A percentile compares a stretch with the other conserved stretches of the same genome.
phyloP scores from a whole-genome alignment of 2,888 invertebrate species.

The Lamproptera curius region DNA sequence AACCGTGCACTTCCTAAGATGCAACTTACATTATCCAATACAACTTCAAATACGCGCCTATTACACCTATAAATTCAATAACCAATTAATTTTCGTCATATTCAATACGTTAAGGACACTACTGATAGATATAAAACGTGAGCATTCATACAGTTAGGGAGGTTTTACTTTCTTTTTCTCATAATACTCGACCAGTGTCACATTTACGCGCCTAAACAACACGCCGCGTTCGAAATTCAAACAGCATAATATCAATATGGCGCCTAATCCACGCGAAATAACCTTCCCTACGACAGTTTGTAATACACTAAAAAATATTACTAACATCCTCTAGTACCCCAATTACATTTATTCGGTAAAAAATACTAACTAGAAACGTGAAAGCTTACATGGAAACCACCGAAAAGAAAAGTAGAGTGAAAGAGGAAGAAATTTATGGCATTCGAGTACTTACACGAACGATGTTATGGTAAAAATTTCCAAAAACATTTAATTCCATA shows the following conservation, averaged over 20 bases:
- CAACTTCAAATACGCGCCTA: constrained; percentile 57
- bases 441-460: constrained; percentile 19
- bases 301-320: constrained; percentile 33
- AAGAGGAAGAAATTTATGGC: constrained; percentile 13
- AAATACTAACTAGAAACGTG: constrained; percentile 33
- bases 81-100: constrained; percentile 45
- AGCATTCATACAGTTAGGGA: constrained; percentile 73
- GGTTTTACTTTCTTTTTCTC: constrained; percentile 36
- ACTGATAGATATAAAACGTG: constrained; percentile 70
- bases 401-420: neutral
- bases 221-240: constrained; percentile 23
- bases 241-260: constrained; percentile 9
- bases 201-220: constrained; percentile 1
- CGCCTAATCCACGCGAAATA: constrained; percentile 12
- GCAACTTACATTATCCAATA: constrained; percentile 50
- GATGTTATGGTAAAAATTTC: constrained; percentile 31
- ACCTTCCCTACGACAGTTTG: constrained; percentile 28
- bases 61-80: constrained; percentile 74
- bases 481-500: constrained; percentile 37
- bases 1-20: constrained; percentile 63
- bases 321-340: constrained; percentile 46
- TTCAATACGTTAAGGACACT: constrained; percentile 51
- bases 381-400: constrained; percentile 11
- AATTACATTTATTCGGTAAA: constrained; percentile 43
- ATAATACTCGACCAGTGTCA: constrained; percentile 32